These are phyloP conservation scores for Synergus gifuensis DNA, from an alignment of 2,888 invertebrate genomes.

Conservation along the genomic window DNA sequence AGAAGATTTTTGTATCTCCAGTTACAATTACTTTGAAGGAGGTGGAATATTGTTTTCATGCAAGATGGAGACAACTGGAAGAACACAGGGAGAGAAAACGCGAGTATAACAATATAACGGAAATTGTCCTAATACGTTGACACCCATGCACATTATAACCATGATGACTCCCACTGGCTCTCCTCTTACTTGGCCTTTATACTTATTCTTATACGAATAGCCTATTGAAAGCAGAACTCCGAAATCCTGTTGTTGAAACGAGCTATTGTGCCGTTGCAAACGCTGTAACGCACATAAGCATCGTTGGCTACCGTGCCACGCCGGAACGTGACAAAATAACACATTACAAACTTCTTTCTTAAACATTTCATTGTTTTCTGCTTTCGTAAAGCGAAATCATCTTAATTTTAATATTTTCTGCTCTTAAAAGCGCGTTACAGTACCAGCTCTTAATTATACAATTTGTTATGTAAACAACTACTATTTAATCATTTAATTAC, in stretches of 20 bases:
- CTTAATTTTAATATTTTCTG: neutral
- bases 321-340: slow-evolving; percentile 24
- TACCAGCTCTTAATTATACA: too few relatives aligned
- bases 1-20: neutral
- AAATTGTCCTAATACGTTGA: slow-evolving; percentile 64
- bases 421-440: neutral
- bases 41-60: slow-evolving; percentile 19
- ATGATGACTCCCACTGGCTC: slow-evolving; percentile 56
- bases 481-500: too few relatives aligned
- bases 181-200: slow-evolving; percentile 48
- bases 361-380: slow-evolving; percentile 31
- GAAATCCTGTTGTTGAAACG: slow-evolving; percentile 65
- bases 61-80: slow-evolving; percentile 15
- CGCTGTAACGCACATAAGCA: slow-evolving; percentile 9
- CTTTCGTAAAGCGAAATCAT: slow-evolving; percentile 26
- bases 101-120: slow-evolving; percentile 62
- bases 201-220: slow-evolving; percentile 24
- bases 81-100: slow-evolving; percentile 6
- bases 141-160: slow-evolving; percentile 64
- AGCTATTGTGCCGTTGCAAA: slow-evolving; percentile 60
- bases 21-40: slow-evolving; percentile 10
- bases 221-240: slow-evolving; percentile 57
- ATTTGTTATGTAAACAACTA: too few relatives aligned
- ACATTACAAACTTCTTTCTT: slow-evolving; percentile 15
- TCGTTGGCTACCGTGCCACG: slow-evolving; percentile 16